These are phyloP conservation scores for Calameuta idolon DNA, from an alignment of 2,888 invertebrate species.

Conservation along the genomic window DNA sequence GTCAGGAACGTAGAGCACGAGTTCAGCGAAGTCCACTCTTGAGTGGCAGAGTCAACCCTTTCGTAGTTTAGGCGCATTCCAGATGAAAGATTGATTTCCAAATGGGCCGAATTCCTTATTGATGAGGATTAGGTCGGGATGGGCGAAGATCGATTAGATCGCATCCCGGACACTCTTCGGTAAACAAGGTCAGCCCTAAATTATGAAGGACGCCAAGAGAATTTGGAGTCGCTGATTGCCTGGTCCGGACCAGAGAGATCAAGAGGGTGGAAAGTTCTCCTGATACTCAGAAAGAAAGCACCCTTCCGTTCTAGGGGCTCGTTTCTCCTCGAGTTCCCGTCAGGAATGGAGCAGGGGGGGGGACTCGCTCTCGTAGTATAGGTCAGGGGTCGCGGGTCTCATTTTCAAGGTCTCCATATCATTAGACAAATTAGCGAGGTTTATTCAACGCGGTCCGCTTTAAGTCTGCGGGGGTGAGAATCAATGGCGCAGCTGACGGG, in stretches of 20 bases:
- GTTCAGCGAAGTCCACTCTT: neutral
- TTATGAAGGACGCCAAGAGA: neutral
- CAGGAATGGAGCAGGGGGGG: neutral
- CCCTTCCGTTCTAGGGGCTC: neutral
- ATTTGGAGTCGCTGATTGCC: neutral
- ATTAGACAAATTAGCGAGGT: slow-evolving; percentile 53
- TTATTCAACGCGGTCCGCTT: slow-evolving; percentile 59
- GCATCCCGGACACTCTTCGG: neutral
- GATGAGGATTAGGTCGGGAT: neutral
- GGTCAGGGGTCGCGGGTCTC: neutral
- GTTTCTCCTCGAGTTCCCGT: neutral
- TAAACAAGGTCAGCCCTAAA: neutral
- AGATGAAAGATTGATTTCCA: neutral
- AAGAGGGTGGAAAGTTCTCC: neutral
- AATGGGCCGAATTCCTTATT: neutral
- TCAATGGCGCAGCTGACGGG: slow-evolving; percentile 67
- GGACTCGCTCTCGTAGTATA: neutral
- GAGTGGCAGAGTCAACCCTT: neutral
- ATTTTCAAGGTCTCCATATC: slow-evolving; percentile 15
- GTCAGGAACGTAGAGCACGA: neutral
- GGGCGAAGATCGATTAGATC: neutral
- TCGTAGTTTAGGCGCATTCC: neutral
- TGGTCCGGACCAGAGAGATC: neutral
- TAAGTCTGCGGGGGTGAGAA: slow-evolving; percentile 60
- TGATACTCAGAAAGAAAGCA: neutral